Conservation (phyloP, 2,797 vertebrate species). For the Pteropus rufus region DNA sequence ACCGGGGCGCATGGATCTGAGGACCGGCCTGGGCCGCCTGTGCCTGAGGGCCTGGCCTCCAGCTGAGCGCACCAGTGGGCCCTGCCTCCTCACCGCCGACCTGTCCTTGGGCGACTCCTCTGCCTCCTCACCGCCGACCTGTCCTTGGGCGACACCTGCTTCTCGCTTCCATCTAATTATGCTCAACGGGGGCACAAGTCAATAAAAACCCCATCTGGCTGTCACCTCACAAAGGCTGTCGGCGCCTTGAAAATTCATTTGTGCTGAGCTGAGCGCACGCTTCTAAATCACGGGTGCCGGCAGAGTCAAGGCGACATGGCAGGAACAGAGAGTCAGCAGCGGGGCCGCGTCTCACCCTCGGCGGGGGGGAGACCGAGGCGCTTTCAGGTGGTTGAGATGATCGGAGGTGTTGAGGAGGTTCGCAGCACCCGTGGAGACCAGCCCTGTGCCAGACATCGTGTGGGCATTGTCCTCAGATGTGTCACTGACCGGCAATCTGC, state of each 20-base stretch:
- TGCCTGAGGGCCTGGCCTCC: neutral
- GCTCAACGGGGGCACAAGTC: neutral
- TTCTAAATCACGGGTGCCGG: neutral
- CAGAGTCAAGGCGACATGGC: neutral
- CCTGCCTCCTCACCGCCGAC: too few species aligned
- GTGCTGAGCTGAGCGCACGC: slow-evolving; percentile 14
- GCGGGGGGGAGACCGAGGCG: neutral
- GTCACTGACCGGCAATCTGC: accelerated
- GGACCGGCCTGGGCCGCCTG: accelerated
- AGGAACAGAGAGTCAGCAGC: neutral
- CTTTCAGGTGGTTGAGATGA: neutral
- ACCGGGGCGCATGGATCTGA: neutral
- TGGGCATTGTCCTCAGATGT: accelerated
- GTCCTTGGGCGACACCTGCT: accelerated
- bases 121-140: too few species aligned
- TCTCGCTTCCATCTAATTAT: neutral
- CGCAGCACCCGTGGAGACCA: accelerated
- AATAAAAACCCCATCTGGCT: slow-evolving; percentile 25
- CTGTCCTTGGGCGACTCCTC: accelerated
- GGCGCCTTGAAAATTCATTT: slow-evolving; percentile 15
- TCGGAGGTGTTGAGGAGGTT: neutral
- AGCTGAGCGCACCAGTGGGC: accelerated
- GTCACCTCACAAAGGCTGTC: neutral
- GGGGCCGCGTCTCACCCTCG: neutral
- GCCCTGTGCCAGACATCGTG: accelerated